Conservation (phyloP, 1,140 invertebrate genomes). For the Lepidurus packardi region DNA sequence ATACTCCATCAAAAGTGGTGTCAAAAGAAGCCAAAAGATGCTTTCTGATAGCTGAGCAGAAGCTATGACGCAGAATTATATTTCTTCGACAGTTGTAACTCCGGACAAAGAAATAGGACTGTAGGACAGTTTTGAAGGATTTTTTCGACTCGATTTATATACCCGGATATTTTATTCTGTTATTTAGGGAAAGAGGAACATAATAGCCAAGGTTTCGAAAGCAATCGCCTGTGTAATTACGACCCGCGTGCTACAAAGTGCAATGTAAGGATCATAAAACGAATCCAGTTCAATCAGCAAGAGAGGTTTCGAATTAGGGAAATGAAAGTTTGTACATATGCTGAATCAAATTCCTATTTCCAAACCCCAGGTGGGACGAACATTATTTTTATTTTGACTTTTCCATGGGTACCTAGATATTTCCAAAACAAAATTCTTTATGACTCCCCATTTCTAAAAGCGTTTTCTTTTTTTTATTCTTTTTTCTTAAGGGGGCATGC, state of each 20-base stretch:
- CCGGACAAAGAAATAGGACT: background rate
- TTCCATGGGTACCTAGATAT: background rate
- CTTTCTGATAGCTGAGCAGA: background rate
- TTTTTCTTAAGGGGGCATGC: too few species aligned
- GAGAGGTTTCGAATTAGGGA: background rate
- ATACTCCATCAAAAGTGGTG: background rate
- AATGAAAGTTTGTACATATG: background rate
- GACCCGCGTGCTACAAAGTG: slow-evolving; percentile 10
- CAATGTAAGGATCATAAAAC: background rate
- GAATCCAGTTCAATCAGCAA: background rate
- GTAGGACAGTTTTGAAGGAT: background rate
- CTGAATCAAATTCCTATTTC: background rate
- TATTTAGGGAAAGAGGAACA: background rate
- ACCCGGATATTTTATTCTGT: too few species aligned
- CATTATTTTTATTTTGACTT: background rate
- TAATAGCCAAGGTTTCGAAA: background rate
- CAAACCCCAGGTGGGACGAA: background rate
- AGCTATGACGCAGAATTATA: too few species aligned
- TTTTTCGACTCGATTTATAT: too few species aligned
- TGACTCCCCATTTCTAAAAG: background rate
- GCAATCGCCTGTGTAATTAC: background rate
- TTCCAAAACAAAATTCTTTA: background rate
- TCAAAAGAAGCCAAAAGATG: background rate
- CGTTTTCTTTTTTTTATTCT: background rate
- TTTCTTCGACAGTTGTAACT: background rate